phyloP scores from a whole-genome alignment of 2,888 invertebrate genomes.

The Orchesellides sinensis region DNA sequence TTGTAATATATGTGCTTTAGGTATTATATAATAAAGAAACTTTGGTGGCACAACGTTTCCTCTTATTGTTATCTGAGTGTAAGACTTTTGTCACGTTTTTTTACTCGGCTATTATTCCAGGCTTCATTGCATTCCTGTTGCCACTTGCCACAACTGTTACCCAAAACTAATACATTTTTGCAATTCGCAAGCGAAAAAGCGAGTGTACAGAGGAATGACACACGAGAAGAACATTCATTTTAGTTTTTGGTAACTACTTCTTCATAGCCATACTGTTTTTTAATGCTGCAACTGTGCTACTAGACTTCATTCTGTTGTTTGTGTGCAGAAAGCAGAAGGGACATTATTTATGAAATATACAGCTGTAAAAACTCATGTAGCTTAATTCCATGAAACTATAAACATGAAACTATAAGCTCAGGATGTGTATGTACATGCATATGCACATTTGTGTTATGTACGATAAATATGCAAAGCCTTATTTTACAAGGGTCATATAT shows the following conservation, averaged over 20 bases:
- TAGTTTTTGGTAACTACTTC: background rate
- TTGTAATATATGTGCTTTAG: background rate
- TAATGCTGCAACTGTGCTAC: too few species aligned
- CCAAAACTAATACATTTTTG: background rate
- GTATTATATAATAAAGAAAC: too few species aligned
- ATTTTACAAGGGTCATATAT: background rate
- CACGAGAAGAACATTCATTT: background rate
- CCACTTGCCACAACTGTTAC: background rate
- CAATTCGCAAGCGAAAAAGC: conserved; percentile 5
- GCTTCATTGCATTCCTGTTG: conserved; percentile 1
- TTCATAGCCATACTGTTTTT: too few species aligned
- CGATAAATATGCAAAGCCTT: too few species aligned
- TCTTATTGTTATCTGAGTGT: conserved; percentile 10
- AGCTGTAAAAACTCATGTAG: conserved; percentile 15
- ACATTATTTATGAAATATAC: conserved; percentile 19
- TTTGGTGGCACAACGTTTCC: too few species aligned
- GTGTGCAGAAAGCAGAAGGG: background rate
- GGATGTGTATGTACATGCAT: background rate
- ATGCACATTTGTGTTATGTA: too few species aligned
- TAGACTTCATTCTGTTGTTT: too few species aligned
- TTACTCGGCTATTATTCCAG: background rate
- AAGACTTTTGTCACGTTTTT: conserved; percentile 50
- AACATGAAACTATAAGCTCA: background rate
- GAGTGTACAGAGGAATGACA: background rate
- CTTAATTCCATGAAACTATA: conserved; percentile 4